Conservation (phyloP, 2,113 vertebrate genomes). For the Etheostoma spectabile region DNA sequence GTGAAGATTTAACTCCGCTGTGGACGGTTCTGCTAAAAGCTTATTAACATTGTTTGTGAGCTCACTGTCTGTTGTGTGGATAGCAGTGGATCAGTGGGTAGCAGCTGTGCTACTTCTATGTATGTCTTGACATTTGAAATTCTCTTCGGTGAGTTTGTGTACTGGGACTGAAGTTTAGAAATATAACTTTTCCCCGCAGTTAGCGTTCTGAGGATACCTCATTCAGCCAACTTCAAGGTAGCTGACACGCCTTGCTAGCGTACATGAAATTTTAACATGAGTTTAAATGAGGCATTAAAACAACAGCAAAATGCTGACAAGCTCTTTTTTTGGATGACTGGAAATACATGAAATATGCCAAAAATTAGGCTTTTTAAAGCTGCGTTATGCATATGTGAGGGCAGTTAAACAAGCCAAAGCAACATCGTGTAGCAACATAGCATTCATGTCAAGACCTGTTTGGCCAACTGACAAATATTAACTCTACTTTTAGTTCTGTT, state of each 20-base stretch:
- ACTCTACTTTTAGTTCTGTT: not conserved
- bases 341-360: too few relatives aligned
- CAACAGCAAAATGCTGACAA: not conserved
- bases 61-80: constrained; percentile 31
- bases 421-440: too few relatives aligned
- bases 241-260: not conserved
- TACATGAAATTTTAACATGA: not conserved
- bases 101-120: constrained; percentile 18
- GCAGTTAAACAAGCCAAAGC: too few relatives aligned
- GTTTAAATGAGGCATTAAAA: constrained; percentile 6
- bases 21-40: constrained; percentile 38
- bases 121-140: constrained; percentile 47
- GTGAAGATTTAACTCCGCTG: constrained; percentile 59
- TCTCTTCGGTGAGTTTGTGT: not conserved
- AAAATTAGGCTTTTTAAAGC: not conserved
- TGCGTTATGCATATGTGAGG: too few relatives aligned
- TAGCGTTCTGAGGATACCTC: not conserved
- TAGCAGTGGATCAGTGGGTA: constrained; percentile 46
- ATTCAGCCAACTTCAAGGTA: not conserved
- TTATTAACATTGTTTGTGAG: constrained; percentile 57
- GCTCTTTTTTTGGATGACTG: not conserved
- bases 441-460: not conserved
- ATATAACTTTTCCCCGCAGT: not conserved
- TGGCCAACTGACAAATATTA: not conserved
- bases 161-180: not conserved